Percentiles rank a stretch among this genome's conserved stretches.
Conservation (phyloP, 1,140 invertebrate genomes). For the Drosophila pseudoananassae region DNA sequence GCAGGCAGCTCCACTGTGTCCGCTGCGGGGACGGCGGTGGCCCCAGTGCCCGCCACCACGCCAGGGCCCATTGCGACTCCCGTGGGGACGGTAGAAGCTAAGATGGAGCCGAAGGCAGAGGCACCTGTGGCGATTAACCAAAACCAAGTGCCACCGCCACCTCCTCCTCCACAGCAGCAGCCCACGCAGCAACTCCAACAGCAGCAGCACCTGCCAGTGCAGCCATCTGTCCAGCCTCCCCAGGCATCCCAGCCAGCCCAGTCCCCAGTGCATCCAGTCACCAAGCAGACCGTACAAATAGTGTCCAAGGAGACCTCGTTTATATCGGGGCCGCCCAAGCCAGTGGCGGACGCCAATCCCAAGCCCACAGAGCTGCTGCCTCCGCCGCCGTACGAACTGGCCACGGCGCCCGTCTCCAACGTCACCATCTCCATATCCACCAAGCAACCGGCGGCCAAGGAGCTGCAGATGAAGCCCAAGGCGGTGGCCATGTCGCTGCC, state of each 20-base stretch:
- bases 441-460: conserved; percentile 51
- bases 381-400: conserved; percentile 64
- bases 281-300: conserved; percentile 73
- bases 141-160: conserved; percentile 23
- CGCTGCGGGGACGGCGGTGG: background rate
- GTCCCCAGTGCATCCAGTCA: conserved; percentile 39
- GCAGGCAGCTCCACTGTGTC: background rate
- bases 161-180: conserved; percentile 37
- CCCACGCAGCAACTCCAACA: conserved; percentile 50
- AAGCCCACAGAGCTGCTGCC: conserved; percentile 44
- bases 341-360: conserved; percentile 15
- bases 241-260: conserved; percentile 10
- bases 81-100: conserved; percentile 18
- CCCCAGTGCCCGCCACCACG: background rate
- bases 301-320: conserved; percentile 84
- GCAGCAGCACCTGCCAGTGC: conserved; percentile 50
- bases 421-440: conserved; percentile 73
- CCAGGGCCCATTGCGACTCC: conserved; percentile 4
- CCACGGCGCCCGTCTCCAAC: conserved; percentile 53
- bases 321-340: conserved; percentile 75
- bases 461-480: conserved; percentile 39
- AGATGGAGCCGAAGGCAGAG: conserved; percentile 22
- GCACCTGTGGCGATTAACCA: conserved; percentile 9
- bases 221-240: conserved; percentile 3
- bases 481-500: conserved; percentile 17